Evolutionary conservation across 2,888 invertebrate species (phyloP).

Genomic region (Leptopilina syphax): DNA sequence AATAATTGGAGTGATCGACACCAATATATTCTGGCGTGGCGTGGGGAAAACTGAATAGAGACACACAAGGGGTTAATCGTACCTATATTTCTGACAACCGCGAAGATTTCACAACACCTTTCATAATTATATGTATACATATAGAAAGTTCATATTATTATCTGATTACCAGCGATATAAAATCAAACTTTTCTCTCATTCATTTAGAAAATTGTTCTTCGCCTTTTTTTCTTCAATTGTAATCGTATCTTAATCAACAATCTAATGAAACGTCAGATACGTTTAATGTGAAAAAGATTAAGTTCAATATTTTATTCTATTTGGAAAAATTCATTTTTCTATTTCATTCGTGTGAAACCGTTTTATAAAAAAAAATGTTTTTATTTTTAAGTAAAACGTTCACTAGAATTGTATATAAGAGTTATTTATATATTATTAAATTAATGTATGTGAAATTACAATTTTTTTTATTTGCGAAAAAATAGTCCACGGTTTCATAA

Average conservation of each 20-base stretch:
- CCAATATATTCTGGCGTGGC: background rate
- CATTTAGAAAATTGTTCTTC: no score
- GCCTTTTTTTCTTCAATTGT: background rate
- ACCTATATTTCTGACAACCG: constrained; percentile 10
- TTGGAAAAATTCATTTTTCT: no score
- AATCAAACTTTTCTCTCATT: constrained; percentile 19
- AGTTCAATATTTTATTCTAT: no score
- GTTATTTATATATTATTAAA: no score
- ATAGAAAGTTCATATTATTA: constrained; percentile 21
- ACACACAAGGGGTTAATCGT: constrained; percentile 35
- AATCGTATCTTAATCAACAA: constrained; percentile 28
- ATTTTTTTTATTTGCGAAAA: no score
- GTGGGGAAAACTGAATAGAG: constrained; percentile 19
- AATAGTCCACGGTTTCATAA: no score
- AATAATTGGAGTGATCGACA: constrained; percentile 40
- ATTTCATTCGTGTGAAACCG: no score
- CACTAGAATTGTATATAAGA: no score
- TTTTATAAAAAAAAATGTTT: no score
- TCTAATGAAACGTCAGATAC: constrained; percentile 37
- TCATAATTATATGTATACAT: no score
- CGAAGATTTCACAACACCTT: constrained; percentile 12
- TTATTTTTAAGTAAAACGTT: no score
- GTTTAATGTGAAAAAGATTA: background rate
- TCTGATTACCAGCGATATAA: constrained; percentile 17
- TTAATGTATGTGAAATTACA: no score